Evolutionary conservation across 2,888 invertebrate genomes (phyloP).

Genomic region (Operophtera brumata): DNA sequence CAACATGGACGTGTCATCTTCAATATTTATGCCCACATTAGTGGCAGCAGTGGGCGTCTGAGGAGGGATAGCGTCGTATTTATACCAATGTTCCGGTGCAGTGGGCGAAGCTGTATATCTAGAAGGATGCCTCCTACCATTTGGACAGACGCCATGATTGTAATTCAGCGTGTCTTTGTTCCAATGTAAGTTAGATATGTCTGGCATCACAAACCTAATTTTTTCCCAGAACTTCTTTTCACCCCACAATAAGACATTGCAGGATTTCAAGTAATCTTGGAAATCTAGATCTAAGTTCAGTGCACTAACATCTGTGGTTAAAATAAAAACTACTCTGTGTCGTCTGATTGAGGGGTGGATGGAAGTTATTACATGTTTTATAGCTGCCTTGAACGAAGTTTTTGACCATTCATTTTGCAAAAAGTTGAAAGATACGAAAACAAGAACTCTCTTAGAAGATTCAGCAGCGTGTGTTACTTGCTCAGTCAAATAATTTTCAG

Average conservation of each 20-base stretch:
- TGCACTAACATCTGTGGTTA: slow-evolving; percentile 84
- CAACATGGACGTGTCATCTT: slow-evolving; percentile 82
- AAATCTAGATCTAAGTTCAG: slow-evolving; percentile 88
- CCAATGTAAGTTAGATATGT: slow-evolving; percentile 83
- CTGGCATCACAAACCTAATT: slow-evolving; percentile 90
- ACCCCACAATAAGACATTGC: slow-evolving; percentile 88
- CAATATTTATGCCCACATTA: slow-evolving; percentile 75
- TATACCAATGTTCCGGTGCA: slow-evolving; percentile 86
- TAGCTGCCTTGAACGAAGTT: slow-evolving; percentile 89
- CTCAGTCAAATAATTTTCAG: slow-evolving; percentile 82
- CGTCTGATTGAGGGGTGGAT: slow-evolving; percentile 84
- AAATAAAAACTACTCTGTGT: slow-evolving; percentile 80
- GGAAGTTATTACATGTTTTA: slow-evolving; percentile 84
- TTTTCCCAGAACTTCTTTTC: slow-evolving; percentile 95
- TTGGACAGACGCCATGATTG: slow-evolving; percentile 77
- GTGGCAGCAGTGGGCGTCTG: slow-evolving; percentile 77
- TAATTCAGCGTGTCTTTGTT: slow-evolving; percentile 80
- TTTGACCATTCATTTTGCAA: slow-evolving; percentile 91
- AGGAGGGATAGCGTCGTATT: slow-evolving; percentile 82
- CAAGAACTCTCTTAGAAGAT: slow-evolving; percentile 85
- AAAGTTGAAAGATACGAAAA: slow-evolving; percentile 90
- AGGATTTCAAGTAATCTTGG: slow-evolving; percentile 85
- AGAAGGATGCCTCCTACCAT: slow-evolving; percentile 80
- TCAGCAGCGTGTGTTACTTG: slow-evolving; percentile 83
- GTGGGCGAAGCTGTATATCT: slow-evolving; percentile 88